Evolutionary conservation across 2,888 invertebrate species (phyloP).

Genomic region (Phengaris alcon): DNA sequence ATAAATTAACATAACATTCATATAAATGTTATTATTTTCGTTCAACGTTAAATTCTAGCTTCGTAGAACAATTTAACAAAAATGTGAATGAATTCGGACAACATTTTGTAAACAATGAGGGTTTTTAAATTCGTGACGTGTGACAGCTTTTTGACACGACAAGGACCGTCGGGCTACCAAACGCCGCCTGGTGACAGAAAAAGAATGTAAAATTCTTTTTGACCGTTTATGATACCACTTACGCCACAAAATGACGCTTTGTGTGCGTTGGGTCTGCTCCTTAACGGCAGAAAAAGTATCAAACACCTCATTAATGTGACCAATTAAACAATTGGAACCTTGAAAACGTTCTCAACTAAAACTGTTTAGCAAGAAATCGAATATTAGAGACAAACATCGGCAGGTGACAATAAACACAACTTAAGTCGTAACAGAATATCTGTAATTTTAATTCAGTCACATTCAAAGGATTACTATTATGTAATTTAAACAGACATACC

Average conservation of each 20-base stretch:
- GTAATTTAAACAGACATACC: slow-evolving; percentile 8
- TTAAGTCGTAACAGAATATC: not conserved
- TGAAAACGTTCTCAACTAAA: not conserved
- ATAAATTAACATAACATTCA: not conserved
- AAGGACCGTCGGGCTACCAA: no score
- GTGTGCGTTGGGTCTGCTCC: no score
- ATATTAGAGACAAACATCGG: not conserved
- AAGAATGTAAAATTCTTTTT: no score
- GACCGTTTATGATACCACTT: no score
- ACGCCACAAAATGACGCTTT: no score
- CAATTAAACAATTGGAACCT: not conserved
- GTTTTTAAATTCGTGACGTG: no score
- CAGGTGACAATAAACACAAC: slow-evolving; percentile 21
- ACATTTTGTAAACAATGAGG: not conserved
- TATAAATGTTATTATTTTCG: not conserved
- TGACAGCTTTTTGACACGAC: no score
- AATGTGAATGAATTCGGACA: not conserved
- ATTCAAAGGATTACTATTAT: slow-evolving; percentile 8
- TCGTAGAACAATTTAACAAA: not conserved
- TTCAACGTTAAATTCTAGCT: no score
- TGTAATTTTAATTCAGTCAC: not conserved
- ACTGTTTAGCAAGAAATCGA: not conserved
- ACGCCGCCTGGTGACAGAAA: no score
- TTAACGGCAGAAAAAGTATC: no score
- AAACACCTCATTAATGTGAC: not conserved